These are phyloP conservation scores for Botia almorhae DNA, from an alignment of 2,797 vertebrate genomes.

Conservation along the genomic window DNA sequence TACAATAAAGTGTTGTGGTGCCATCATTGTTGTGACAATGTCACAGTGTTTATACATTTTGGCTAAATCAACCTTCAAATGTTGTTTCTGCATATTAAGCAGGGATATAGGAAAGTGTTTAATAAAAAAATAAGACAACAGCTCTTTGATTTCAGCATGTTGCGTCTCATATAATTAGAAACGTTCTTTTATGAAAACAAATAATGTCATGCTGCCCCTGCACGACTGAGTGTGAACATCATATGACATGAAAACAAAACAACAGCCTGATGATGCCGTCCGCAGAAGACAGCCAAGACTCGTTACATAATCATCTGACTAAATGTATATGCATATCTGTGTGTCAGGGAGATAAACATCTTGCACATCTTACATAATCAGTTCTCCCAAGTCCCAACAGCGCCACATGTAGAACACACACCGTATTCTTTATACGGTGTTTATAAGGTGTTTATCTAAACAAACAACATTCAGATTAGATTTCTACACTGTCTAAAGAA, in stretches of 20 bases:
- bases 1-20: too few relatives aligned
- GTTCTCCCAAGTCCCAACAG: background rate
- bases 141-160: too few relatives aligned
- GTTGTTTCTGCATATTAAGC: too few relatives aligned
- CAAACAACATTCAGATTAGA: background rate
- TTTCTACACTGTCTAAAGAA: background rate
- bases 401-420: background rate
- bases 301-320: conserved; percentile 69
- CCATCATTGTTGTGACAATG: too few relatives aligned
- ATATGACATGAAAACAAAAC: conserved; percentile 31
- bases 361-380: background rate
- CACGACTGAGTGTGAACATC: background rate
- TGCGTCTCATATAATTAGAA: too few relatives aligned
- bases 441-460: background rate
- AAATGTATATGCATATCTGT: conserved; percentile 1
- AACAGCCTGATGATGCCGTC: conserved; percentile 28
- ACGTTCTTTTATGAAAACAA: background rate
- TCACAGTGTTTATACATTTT: too few relatives aligned
- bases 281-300: conserved; percentile 25
- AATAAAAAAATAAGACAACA: too few relatives aligned
- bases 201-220: background rate
- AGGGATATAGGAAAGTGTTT: too few relatives aligned
- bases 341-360: background rate
- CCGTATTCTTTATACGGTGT: background rate
- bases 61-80: too few relatives aligned